Base-by-base conservation (phyloP, 2,113 vertebrate species). In the Bujurquina vittata region DNA sequence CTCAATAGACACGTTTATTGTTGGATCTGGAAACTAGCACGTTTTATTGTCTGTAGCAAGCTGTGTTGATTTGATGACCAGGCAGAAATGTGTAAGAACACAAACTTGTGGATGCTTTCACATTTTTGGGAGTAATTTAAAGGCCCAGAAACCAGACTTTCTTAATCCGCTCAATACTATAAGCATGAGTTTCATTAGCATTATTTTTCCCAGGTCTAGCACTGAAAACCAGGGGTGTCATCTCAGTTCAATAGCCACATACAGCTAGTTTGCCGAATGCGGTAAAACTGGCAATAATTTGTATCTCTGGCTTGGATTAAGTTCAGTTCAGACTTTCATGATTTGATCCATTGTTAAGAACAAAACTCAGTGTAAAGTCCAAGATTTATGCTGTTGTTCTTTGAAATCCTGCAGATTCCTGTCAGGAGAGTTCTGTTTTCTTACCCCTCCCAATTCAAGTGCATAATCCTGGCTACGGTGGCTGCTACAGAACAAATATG, bases 1-100 rank as follows among this genome's bases (percentile, higher is more conserved):
- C 74, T 83, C 74, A 60, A 26, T 62, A 75, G 69, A 56, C 12
- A 4, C 59, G 72, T 83, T 80, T 85, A 37, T 89, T 75, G 59
- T 58, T 52, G 80, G 62, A 26, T 59, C 22, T 63, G 54, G 60
- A 85, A 84, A 87, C 55, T 79, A 67, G 23, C 33, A 54, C 33
- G 20, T 46, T 67, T 76, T 81, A 77, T n/a, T 80, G 60, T 88
- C n/a, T 73, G 4, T 65, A 52, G 57, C 43, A 35, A 31, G 60
- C 20, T 49, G 26, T 67, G 49, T 80, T 60, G 20, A 57, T 84
- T 79, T 75, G 4, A 56, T 74, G 57, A 43, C 49, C 57, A n/a
- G 4, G 67, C 67, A 54, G 46, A 72, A 72, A 54, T 54, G 52
- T 54, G 17, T 54, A 52, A 31, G 65, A 31, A n/a, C 65, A 31